Evolutionary conservation across 2,797 vertebrate genomes (phyloP), one percentile per base, ranked within the genome.

Genomic region (Columba guinea): DNA sequence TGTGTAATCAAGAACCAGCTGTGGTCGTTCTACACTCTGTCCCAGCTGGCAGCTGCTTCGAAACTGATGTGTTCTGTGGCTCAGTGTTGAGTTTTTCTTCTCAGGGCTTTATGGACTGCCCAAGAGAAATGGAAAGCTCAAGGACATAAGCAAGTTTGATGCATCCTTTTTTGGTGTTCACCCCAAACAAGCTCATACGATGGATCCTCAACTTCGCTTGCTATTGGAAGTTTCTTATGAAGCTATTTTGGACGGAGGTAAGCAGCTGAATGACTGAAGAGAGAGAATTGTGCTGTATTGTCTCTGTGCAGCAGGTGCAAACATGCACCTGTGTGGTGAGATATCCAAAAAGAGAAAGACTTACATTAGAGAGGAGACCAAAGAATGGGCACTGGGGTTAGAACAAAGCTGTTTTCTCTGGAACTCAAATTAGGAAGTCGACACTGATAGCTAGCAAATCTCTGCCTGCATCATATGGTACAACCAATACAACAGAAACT

Each of bases 201-300:
- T 99, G 99, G 99, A 99, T 96, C 99, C 99, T 51, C 99, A 99
- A 76, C 98, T 99, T 58, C 98, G 99, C 12, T 92, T 99, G 95
- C 97, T 99, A 92, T 95, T 99, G 84, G 99, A 99, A 97, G 96
- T 99, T 56, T 97, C 98, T 82, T 99, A 99, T 4, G 99, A 99
- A 96, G 99, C 99, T 75, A 98, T 99, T 37, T 89, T 99, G 92
- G 99, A 99, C 73, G 99, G 97, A 98, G 99, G 99, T 99, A 93
- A 94, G 97, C 63, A 78, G 46, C n/a, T 84, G 56, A 52, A 63
- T 70, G 65, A 49, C 44, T 68, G 71, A 81, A 78, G 56, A 34
- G 11, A 30, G 46, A 87, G 37, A 85, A 34, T 23, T 93, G 32
- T 64, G 44, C 48, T 82, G 5, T 44, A 16, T n/a, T 67, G 26